Conservation (phyloP, 2,113 vertebrate species). For the Ranitomeya imitator region DNA sequence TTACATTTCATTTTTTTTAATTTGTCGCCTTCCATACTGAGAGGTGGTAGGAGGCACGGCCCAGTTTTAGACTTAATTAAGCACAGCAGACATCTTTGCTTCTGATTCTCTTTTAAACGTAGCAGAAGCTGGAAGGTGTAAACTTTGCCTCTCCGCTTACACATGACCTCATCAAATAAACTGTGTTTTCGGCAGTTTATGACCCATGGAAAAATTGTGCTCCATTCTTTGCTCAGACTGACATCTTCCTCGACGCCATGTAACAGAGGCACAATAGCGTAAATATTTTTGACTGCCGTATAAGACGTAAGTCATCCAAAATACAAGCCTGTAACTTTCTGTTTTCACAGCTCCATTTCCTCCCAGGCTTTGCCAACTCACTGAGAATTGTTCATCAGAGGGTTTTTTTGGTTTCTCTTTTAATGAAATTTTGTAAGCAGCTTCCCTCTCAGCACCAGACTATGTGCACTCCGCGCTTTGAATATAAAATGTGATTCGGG, state of each 20-base stretch:
- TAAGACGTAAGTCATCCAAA: slow-evolving; percentile 12
- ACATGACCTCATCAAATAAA: background rate
- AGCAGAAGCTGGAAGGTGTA: slow-evolving; percentile 22
- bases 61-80: slow-evolving; percentile 16
- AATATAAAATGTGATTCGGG: slow-evolving; percentile 36
- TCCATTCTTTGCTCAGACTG: slow-evolving; percentile 14
- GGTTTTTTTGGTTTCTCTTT: background rate
- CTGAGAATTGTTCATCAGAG: slow-evolving; percentile 18
- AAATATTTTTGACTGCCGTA: slow-evolving; percentile 28
- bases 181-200: background rate
- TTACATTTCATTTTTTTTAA: background rate
- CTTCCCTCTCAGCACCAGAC: slow-evolving; percentile 31
- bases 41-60: background rate
- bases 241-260: slow-evolving; percentile 18
- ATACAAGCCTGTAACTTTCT: slow-evolving; percentile 22
- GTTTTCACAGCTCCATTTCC: slow-evolving; percentile 38
- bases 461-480: background rate
- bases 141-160: background rate
- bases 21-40: background rate
- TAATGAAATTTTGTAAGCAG: slow-evolving; percentile 45
- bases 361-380: slow-evolving; percentile 27
- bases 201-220: slow-evolving; percentile 10
- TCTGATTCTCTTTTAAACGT: background rate
- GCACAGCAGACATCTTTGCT: background rate
- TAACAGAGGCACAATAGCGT: slow-evolving; percentile 33